A percentile compares a stretch with the other conserved stretches of the same genome.
These are phyloP conservation scores for Staurois parvus DNA, from an alignment of 2,797 vertebrate genomes.

Conservation along the genomic window DNA sequence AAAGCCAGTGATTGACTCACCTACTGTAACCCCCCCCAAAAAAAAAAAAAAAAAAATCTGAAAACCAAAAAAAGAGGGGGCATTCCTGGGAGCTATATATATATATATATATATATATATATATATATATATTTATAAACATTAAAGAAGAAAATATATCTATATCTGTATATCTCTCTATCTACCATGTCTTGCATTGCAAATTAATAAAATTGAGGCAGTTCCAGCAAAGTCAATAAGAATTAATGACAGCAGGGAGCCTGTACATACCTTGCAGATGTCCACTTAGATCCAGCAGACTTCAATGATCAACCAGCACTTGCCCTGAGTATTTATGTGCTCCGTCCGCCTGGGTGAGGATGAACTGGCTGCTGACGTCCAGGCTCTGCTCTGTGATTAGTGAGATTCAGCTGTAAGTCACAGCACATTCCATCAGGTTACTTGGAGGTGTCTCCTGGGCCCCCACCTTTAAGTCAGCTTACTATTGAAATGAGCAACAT, in stretches of 20 bases:
- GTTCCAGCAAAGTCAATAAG: neutral
- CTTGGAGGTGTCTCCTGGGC: neutral
- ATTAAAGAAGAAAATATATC: too few species aligned
- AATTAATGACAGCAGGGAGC: too few species aligned
- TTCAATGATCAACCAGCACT: neutral
- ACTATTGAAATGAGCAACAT: neutral
- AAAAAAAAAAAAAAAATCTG: too few species aligned
- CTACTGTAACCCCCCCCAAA: too few species aligned
- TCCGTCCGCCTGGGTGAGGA: slow-evolving; percentile 15
- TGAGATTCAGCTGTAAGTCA: neutral
- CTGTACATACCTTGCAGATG: slow-evolving; percentile 40
- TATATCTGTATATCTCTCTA: neutral
- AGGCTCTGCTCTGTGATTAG: neutral
- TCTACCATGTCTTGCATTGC: neutral
- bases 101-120: too few species aligned
- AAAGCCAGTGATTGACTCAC: too few species aligned
- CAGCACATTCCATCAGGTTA: slow-evolving; percentile 18
- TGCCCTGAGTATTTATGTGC: slow-evolving; percentile 58
- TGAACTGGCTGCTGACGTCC: slow-evolving; percentile 58
- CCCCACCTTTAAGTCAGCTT: neutral
- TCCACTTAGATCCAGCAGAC: neutral
- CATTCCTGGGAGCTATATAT: too few species aligned
- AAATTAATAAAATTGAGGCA: neutral
- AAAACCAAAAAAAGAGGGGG: too few species aligned
- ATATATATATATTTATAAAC: neutral